Evolutionary conservation across 1,140 invertebrate species (phyloP).

Genomic region (Coenobita brevimanus): DNA sequence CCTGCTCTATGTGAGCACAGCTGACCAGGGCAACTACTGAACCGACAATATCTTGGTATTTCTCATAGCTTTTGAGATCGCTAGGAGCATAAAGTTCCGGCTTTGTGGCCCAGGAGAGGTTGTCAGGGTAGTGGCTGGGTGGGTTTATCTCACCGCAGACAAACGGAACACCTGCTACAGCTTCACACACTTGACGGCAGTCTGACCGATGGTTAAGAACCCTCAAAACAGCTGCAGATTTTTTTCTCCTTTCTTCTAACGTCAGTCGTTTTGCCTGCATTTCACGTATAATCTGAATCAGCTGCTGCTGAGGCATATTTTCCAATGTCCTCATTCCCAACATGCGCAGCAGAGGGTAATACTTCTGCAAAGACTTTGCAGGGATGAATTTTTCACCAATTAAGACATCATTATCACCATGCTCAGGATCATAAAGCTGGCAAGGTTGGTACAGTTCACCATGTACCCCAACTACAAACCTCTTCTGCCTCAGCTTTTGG

Average conservation of each 20-base stretch:
- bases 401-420: slow-evolving; percentile 25
- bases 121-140: slow-evolving; percentile 16
- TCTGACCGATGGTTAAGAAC: slow-evolving; percentile 17
- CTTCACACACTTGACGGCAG: slow-evolving; percentile 8
- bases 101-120: slow-evolving; percentile 21
- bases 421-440: slow-evolving; percentile 38
- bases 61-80: background rate
- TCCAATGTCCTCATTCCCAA: slow-evolving; percentile 25
- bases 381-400: slow-evolving; percentile 27
- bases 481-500: background rate
- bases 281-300: slow-evolving; percentile 1
- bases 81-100: background rate
- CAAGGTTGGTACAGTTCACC: background rate
- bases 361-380: background rate
- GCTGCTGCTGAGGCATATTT: background rate
- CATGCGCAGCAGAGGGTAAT: slow-evolving; percentile 1
- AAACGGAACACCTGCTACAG: slow-evolving; percentile 2
- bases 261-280: background rate
- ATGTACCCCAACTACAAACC: slow-evolving; percentile 2
- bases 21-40: slow-evolving; percentile 1
- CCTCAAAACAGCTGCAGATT: background rate
- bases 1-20: background rate
- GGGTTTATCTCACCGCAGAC: slow-evolving; percentile 13
- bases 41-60: slow-evolving; percentile 6
- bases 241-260: background rate